Base-by-base conservation (phyloP, 2,888 invertebrate genomes). In the Ceramica pisi region DNA sequence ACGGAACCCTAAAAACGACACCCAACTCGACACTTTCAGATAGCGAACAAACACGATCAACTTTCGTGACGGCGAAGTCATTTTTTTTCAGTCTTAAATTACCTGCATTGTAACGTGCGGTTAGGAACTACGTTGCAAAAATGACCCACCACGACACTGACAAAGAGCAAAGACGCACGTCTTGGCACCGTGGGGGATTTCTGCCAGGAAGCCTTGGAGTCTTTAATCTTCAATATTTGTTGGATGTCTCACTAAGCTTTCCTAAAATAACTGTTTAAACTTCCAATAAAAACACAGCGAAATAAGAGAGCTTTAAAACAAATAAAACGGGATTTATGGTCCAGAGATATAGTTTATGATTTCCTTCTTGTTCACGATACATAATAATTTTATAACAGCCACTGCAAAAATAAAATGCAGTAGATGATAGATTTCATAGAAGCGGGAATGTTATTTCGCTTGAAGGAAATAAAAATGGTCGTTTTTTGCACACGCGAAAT, bases 321-420 rank as follows among this genome's bases (percentile, higher is more conserved):
- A 60, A 74, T 73, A 71, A 26, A 51, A 55, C 59, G 10, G 56
- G 65, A 78, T 78, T 78, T 75, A 81, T 65, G 48, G 26, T 46
- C 50, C n/a, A 56, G 26, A 53, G 26, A 82, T 26, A 56, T 51
- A 59, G 60, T 82, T 79, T 79, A 82, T 44, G 57, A 65, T 79
- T 84, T 79, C 85, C 72, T 75, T 69, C 67, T 72, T 62, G 53
- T 62, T 44, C 65, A 50, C 26, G 31, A 72, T 82, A 81, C 69
- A 84, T 78, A 72, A 78, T 23, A 55, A 51, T 12, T 60, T 80
- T 55, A 44, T 59, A 38, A 69, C 48, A 51, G 53, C 23, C 26
- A 38, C 10, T 67, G 23, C 44, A 46, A 67, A 71, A 19, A 71
- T n/a, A 62, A 46, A 21, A 38, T 70, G 62, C 50, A 56, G 38